Conservation (phyloP, 2,888 invertebrate species). For the Diplazon laetatorius region DNA sequence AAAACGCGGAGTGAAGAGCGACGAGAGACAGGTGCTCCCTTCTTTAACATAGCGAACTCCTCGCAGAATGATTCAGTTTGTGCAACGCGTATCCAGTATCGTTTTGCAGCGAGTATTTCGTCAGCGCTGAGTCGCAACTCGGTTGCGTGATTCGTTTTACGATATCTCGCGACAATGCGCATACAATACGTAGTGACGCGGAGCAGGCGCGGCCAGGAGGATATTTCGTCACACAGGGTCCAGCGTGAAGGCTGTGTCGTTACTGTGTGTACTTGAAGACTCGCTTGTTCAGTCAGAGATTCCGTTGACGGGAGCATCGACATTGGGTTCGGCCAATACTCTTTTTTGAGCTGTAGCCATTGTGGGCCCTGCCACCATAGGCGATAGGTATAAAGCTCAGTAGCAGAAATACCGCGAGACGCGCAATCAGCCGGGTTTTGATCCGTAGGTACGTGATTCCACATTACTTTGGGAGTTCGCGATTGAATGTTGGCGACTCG, state of each 20-base stretch:
- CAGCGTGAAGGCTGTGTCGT: background rate
- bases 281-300: too few relatives aligned
- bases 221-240: background rate
- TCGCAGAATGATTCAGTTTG: conserved; percentile 4
- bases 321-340: too few relatives aligned
- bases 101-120: conserved; percentile 3
- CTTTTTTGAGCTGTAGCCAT: conserved; percentile 48
- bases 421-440: conserved; percentile 73
- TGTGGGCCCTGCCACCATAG: conserved; percentile 67
- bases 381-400: conserved; percentile 41
- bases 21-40: background rate
- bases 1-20: background rate
- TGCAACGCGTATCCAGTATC: conserved; percentile 3
- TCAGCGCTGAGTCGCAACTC: background rate
- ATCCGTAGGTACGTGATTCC: conserved; percentile 69
- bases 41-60: background rate
- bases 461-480: conserved; percentile 58
- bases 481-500: conserved; percentile 71
- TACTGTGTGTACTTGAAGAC: background rate
- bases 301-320: too few relatives aligned
- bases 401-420: conserved; percentile 68
- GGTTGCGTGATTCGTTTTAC: background rate
- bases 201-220: conserved; percentile 26
- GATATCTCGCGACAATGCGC: background rate
- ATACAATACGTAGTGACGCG: conserved; percentile 34